Base-by-base conservation (phyloP, 1,140 invertebrate species). In the Aphaenogaster ashmeadi region DNA sequence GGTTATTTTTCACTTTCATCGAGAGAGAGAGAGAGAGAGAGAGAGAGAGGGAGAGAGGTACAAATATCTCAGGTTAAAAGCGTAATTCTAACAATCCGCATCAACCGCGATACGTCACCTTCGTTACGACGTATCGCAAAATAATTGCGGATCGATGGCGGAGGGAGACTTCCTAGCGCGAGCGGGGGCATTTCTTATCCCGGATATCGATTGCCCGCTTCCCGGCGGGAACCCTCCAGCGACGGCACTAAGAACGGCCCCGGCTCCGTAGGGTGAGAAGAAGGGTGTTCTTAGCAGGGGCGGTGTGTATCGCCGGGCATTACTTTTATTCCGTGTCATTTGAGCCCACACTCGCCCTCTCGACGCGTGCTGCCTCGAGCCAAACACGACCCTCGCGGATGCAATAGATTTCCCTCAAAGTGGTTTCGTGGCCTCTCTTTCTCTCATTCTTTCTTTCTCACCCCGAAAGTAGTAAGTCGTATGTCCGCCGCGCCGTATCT, bases 271-370 rank as follows among this genome's bases (percentile, higher is more conserved):
- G 80, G 83, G 83, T 50, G 88, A 90, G 85, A 91, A 90, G 85
- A 88, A 87, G 86, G 81, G 91, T 88, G 92, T 88, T 90, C 83
- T 92, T 88, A 71, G 91, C 80, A 87, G 86, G 92, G 90, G 87
- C 91, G 92, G 89, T 92, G 85, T 92, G 90, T 93, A 91, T 91
- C 90, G 89, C 87, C 89, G 90, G 84, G 92, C 94, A 95, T 95
- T 95, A 95, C 95, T 95, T 95, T 95, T 95, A 95, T 95, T 95
- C 94, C 95, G 95, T 95, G 95, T 95, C 95, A 95, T 95, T 95
- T 95, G 94, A 95, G 94, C 94, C 93, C 93, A 95, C 95, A 94
- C 91, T 94, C 91, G 88, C 88, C 90, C 87, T 89, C 87, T 90
- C 74, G 72, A 79, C 50, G 69, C 74, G 69, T 67, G 80, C 66